Evolutionary conservation across 2,797 vertebrate species (phyloP).

Genomic region (Psittacula echo): DNA sequence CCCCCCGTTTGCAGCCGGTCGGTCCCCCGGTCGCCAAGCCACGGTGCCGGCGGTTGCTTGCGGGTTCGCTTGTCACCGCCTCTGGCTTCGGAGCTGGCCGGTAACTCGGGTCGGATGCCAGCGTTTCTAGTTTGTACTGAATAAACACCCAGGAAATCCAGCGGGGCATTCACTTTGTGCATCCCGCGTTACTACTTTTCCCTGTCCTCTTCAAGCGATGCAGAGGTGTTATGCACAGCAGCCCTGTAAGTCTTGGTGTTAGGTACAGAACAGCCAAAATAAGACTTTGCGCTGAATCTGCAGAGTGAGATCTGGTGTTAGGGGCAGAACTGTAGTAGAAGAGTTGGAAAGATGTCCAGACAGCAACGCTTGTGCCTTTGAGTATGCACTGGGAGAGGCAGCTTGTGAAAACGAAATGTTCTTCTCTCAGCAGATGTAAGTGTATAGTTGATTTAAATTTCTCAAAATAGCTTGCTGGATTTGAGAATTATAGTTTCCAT

Average conservation of each 20-base stretch:
- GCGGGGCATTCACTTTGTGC: not conserved
- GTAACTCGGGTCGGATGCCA: not conserved
- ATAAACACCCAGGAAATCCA: not conserved
- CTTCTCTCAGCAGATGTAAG: constrained; percentile 41
- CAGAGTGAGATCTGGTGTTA: not conserved
- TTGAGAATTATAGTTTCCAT: constrained; percentile 66
- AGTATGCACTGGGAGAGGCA: not conserved
- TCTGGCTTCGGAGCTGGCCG: not conserved
- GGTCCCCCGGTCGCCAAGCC: not conserved
- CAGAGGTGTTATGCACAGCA: not conserved
- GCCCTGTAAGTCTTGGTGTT: not conserved
- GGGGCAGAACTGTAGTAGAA: not conserved
- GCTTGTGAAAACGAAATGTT: constrained; percentile 23
- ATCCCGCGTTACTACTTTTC: not conserved
- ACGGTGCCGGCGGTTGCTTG: not conserved
- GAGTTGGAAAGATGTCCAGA: not conserved
- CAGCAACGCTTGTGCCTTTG: constrained; percentile 1
- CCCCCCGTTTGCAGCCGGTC: not conserved
- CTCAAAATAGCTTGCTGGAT: constrained; percentile 62
- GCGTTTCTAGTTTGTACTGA: not conserved
- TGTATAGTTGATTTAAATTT: constrained; percentile 42
- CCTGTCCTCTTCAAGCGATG: not conserved
- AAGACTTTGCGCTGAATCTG: not conserved
- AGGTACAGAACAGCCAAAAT: not conserved
- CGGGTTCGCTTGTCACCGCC: not conserved